phyloP scores from a whole-genome alignment of 1,140 invertebrate species.

The Drosophila burlai region DNA sequence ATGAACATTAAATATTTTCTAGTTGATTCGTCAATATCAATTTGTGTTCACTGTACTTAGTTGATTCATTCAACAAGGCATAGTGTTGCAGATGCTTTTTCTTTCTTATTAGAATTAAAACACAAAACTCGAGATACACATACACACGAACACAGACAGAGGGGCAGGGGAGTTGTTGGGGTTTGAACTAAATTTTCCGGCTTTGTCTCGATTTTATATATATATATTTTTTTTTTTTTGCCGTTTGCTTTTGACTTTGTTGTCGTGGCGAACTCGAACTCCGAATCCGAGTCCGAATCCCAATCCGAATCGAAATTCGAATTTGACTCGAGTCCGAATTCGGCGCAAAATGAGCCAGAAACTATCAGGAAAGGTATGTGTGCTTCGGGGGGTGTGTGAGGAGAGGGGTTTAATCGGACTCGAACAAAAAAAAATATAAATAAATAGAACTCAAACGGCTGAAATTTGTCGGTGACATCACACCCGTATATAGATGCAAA shows the following conservation, averaged over 20 bases:
- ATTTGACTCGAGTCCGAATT: slow-evolving; percentile 54
- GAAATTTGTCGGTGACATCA: slow-evolving; percentile 29
- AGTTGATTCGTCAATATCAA: neutral
- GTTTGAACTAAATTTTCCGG: slow-evolving; percentile 56
- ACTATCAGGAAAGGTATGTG: slow-evolving; percentile 61
- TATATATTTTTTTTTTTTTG: slow-evolving; percentile 5
- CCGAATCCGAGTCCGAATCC: slow-evolving; percentile 8
- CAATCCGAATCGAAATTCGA: slow-evolving; percentile 26
- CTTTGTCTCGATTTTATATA: slow-evolving; percentile 32
- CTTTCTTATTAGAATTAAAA: slow-evolving; percentile 75
- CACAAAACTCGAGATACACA: slow-evolving; percentile 56
- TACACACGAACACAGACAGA: slow-evolving; percentile 31
- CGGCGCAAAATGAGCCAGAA: slow-evolving; percentile 70
- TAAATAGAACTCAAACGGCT: slow-evolving; percentile 34
- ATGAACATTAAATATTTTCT: no score
- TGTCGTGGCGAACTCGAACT: slow-evolving; percentile 1
- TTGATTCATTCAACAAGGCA: slow-evolving; percentile 17
- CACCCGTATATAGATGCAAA: slow-evolving; percentile 5
- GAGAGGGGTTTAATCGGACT: slow-evolving; percentile 32
- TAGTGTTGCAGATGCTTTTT: slow-evolving; percentile 63
- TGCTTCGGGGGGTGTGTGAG: slow-evolving; percentile 2
- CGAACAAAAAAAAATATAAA: slow-evolving; percentile 15
- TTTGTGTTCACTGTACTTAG: slow-evolving; percentile 12
- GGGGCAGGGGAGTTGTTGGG: neutral
- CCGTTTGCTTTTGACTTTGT: slow-evolving; percentile 3